These are phyloP conservation scores for Orthosia incerta DNA, from an alignment of 2,888 invertebrate genomes.

Conservation along the genomic window DNA sequence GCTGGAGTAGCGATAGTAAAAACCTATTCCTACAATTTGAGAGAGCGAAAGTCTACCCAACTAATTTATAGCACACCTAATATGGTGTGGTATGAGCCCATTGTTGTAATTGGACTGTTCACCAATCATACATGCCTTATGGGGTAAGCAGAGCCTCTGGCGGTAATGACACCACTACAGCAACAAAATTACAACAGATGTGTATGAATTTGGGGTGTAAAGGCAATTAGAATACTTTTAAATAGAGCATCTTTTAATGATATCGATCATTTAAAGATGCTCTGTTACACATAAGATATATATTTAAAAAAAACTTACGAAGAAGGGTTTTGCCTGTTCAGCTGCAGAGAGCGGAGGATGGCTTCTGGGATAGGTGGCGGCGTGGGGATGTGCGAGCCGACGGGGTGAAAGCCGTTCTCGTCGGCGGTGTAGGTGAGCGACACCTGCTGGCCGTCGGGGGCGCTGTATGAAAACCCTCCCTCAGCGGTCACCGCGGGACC, in stretches of 20 bases:
- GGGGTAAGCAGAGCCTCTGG: slow-evolving; percentile 41
- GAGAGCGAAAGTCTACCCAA: slow-evolving; percentile 27
- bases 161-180: slow-evolving; percentile 39
- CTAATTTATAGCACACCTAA: slow-evolving; percentile 4
- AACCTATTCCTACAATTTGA: not conserved
- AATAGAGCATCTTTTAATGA: no score
- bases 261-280: no score
- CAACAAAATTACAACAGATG: slow-evolving; percentile 27
- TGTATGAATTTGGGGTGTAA: slow-evolving; percentile 8
- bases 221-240: slow-evolving; percentile 24
- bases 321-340: slow-evolving; percentile 80
- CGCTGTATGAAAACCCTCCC: slow-evolving; percentile 92
- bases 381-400: slow-evolving; percentile 90
- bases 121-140: slow-evolving; percentile 29
- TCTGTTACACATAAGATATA: no score
- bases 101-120: slow-evolving; percentile 30
- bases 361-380: slow-evolving; percentile 91
- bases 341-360: slow-evolving; percentile 86
- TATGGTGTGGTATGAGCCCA: slow-evolving; percentile 10
- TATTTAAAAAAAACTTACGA: slow-evolving; percentile 74
- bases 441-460: slow-evolving; percentile 92
- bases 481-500: slow-evolving; percentile 89
- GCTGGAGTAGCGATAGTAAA: not conserved
- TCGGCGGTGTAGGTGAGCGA: slow-evolving; percentile 92
- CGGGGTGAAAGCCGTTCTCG: slow-evolving; percentile 93